A percentile compares a stretch with the other conserved stretches of the same genome.
These are phyloP conservation scores for Cyrtonyx montezumae DNA, from an alignment of 2,113 vertebrate genomes.

Conservation along the genomic window DNA sequence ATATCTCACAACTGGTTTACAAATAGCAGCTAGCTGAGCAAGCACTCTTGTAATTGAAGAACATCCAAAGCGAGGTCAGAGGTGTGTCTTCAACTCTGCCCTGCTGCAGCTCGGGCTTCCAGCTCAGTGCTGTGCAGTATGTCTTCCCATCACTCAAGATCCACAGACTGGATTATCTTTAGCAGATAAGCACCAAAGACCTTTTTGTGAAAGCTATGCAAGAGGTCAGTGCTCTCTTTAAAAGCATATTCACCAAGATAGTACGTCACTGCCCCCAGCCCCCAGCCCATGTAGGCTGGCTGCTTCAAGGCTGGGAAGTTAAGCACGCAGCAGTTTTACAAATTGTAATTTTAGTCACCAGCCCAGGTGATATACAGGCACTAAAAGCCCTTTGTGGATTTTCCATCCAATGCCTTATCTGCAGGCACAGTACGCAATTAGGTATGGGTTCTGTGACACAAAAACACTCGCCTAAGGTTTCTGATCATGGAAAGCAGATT, in stretches of 20 bases:
- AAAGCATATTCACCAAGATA: background rate
- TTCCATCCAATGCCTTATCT: background rate
- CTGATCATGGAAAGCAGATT: background rate
- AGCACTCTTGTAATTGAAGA: background rate
- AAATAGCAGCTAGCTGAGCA: background rate
- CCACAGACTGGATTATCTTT: background rate
- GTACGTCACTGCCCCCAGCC: background rate
- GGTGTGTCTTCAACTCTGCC: background rate
- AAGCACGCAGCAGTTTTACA: background rate
- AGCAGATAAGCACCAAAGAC: background rate
- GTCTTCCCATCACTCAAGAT: background rate
- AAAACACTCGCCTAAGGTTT: background rate
- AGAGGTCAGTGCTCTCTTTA: background rate
- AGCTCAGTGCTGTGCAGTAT: rapidly evolving
- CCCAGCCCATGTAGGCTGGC: background rate
- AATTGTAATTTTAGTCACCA: background rate
- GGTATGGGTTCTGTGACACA: background rate
- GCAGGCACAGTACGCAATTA: background rate
- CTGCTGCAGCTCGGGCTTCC: background rate
- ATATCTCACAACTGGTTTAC: background rate
- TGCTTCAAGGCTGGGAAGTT: background rate
- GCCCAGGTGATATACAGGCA: background rate
- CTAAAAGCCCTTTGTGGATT: background rate
- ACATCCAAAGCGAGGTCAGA: background rate
- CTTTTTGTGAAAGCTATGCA: background rate